These are phyloP conservation scores for Platyrinchus mystaceus DNA, from an alignment of 2,797 vertebrate species.

Conservation along the genomic window DNA sequence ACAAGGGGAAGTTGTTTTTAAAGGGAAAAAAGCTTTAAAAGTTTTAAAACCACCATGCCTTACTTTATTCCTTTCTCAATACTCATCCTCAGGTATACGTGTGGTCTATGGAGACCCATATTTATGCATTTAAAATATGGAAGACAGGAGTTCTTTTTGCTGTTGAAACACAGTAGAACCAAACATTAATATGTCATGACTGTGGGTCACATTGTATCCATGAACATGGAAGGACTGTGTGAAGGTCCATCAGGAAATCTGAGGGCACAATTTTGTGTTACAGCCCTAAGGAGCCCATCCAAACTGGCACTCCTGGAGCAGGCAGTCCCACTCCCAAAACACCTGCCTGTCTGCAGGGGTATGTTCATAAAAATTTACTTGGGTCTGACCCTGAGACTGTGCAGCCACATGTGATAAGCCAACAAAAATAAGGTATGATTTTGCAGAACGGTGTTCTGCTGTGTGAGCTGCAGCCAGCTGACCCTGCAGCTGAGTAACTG, in stretches of 20 bases:
- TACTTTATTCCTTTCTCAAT: background rate
- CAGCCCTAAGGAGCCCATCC: background rate
- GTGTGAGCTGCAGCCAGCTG: background rate
- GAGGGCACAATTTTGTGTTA: background rate
- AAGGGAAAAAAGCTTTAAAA: background rate
- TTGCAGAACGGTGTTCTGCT: background rate
- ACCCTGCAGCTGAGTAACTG: background rate
- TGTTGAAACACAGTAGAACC: background rate
- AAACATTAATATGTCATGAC: background rate
- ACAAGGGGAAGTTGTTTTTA: background rate
- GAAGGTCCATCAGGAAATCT: background rate
- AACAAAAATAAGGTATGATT: background rate
- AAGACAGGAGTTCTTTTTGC: background rate
- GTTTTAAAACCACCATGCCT: background rate
- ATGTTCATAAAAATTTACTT: background rate
- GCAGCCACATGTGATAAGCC: background rate
- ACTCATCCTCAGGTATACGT: background rate
- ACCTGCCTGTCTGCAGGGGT: background rate
- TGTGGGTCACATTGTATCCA: background rate
- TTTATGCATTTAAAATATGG: background rate
- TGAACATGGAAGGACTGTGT: background rate
- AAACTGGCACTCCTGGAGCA: background rate
- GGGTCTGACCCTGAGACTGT: background rate
- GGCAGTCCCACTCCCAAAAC: background rate
- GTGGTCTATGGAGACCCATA: background rate